Evolutionary conservation across 2,113 vertebrate species (phyloP), one percentile per base, ranked within the genome.

Genomic region (Syrmaticus mikado): DNA sequence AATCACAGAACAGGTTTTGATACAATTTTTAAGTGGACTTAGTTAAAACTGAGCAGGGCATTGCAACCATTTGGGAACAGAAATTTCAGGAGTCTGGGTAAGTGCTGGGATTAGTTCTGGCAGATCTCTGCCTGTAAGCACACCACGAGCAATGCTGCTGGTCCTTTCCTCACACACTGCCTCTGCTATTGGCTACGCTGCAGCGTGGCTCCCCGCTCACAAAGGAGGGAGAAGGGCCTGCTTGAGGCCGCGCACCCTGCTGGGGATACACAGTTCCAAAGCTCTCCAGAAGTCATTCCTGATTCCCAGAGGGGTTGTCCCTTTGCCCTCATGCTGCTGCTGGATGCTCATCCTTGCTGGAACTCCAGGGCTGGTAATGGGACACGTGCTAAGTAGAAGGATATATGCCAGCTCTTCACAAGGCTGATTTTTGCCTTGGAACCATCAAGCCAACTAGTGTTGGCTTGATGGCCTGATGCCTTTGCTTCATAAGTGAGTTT

Each of bases 71-170:
- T 38, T 45, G 52, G 36, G 52, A 84, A 75, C 1, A 25, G 28
- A 82, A 81, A 36, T 53, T 73, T 19, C 7, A 34, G 71, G n/a
- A 2, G 2, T 28, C 57, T 68, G 21, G 25, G 9, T 40, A 70
- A 28, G 24, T 27, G 57, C 4, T 2, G 36, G 28, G 14, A 3
- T 30, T 89, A 57, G 43, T 11, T 50, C 32, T 75, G 67, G 24
- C 72, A 73, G 43, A 61, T 10, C 53, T 70, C 82, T 94, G 50
- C 62, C 30, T 70, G 14, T 57, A 34, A 3, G 1, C 27, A 10
- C 22, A 5, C 13, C 6, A 5, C 13, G 13, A 34, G 24, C 1
- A 5, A 22, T 57, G 36, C 28, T 46, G 43, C 32, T 1, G 0
- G 11, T 24, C 22, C 61, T 46, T 70, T 65, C 60, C 50, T 67